These are phyloP conservation scores for Phrynocephalus vlangalii DNA, from an alignment of 2,797 vertebrate genomes.

Conservation along the genomic window DNA sequence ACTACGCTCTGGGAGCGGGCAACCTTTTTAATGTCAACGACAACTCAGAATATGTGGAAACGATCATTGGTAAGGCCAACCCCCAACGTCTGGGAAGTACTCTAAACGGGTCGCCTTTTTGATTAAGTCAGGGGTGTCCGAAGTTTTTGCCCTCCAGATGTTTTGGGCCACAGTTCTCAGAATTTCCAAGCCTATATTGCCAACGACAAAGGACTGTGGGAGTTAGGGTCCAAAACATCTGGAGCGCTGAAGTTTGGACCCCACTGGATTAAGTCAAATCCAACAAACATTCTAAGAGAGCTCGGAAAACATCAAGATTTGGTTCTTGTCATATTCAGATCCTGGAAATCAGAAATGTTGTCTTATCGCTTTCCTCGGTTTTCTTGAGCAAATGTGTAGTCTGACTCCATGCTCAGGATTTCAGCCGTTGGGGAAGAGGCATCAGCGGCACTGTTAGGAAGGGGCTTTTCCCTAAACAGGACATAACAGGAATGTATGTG, in stretches of 20 bases:
- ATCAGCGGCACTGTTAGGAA: neutral
- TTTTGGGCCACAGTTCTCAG: too few species aligned
- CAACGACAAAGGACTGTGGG: too few species aligned
- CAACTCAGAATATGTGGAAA: constrained; percentile 98
- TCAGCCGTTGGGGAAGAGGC: neutral
- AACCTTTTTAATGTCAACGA: constrained; percentile 99
- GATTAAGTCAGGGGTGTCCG: too few species aligned
- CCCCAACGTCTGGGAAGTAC: constrained; percentile 5
- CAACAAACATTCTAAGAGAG: neutral
- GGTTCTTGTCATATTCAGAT: neutral
- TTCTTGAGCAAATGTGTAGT: neutral
- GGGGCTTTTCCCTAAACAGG: neutral
- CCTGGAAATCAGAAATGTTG: neutral
- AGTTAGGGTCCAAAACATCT: too few species aligned
- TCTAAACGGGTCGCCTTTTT: neutral
- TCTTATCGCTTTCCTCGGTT: neutral
- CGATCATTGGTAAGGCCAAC: constrained; percentile 91
- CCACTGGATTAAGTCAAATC: neutral
- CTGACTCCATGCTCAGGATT: neutral
- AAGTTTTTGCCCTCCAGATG: too few species aligned
- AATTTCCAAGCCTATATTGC: too few species aligned
- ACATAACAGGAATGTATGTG: neutral
- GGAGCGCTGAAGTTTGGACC: too few species aligned
- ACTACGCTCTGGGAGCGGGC: constrained; percentile 96
- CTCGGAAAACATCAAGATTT: neutral